Conservation (phyloP, 2,888 invertebrate genomes). For the Lycocerus yunnanus region DNA sequence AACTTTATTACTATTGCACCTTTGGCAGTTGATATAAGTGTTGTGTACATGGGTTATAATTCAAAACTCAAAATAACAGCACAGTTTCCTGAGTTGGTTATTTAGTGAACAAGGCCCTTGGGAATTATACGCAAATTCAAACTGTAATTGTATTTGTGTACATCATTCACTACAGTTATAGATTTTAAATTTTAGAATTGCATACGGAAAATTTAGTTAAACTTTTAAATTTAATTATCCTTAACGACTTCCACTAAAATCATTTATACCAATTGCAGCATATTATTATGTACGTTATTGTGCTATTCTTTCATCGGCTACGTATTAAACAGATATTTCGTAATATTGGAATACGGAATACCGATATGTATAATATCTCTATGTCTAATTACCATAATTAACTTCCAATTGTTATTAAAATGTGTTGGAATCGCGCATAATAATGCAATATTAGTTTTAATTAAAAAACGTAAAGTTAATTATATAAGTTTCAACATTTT, state of each 20-base stretch:
- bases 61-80: constrained; percentile 42
- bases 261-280: neutral
- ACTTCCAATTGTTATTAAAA: neutral
- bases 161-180: constrained; percentile 8
- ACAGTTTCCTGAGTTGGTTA: constrained; percentile 38
- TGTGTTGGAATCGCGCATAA: neutral
- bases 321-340: neutral
- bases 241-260: neutral
- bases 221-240: neutral
- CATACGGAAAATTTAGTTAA: neutral
- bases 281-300: neutral
- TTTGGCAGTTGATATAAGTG: constrained; percentile 37
- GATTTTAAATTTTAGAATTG: neutral
- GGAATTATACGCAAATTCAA: constrained; percentile 28
- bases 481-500: neutral
- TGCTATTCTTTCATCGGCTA: neutral
- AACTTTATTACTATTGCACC: constrained; percentile 43
- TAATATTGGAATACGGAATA: neutral
- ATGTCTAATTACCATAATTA: neutral
- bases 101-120: constrained; percentile 37
- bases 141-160: constrained; percentile 24
- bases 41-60: constrained; percentile 37
- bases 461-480: neutral
- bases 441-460: neutral
- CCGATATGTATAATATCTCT: neutral